Percentiles rank a stretch among this genome's conserved stretches.
Evolutionary conservation across 1,140 invertebrate genomes (phyloP).

Genomic region (Periplaneta americana): DNA sequence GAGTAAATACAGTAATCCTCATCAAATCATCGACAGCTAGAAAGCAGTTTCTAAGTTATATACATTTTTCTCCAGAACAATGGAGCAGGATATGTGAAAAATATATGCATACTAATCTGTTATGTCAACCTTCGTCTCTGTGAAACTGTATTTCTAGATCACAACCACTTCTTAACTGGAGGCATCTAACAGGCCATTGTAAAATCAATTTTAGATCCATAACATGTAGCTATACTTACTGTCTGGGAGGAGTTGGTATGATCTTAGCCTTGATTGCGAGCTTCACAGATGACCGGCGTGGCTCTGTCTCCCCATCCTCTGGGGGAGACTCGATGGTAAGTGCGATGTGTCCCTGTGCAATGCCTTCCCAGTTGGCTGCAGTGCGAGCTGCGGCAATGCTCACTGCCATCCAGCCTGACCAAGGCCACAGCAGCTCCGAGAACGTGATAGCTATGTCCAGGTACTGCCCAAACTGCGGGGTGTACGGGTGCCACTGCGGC

Average conservation of each 20-base stretch:
- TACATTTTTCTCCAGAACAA: too few relatives aligned
- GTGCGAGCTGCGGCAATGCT: slow-evolving; percentile 57
- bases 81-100: too few relatives aligned
- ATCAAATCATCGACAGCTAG: too few relatives aligned
- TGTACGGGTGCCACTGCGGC: slow-evolving; percentile 86
- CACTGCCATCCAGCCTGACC: slow-evolving; percentile 92
- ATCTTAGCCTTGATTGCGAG: slow-evolving; percentile 69
- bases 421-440: slow-evolving; percentile 89
- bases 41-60: too few relatives aligned
- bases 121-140: too few relatives aligned
- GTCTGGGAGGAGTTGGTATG: slow-evolving; percentile 66
- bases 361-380: slow-evolving; percentile 70
- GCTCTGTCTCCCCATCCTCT: slow-evolving; percentile 55
- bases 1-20: too few relatives aligned
- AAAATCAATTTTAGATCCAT: too few relatives aligned
- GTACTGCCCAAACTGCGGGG: slow-evolving; percentile 43
- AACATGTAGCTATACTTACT: too few relatives aligned
- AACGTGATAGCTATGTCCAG: slow-evolving; percentile 69
- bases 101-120: too few relatives aligned
- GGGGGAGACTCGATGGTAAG: slow-evolving; percentile 78
- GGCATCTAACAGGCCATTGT: too few relatives aligned
- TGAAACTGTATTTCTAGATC: too few relatives aligned
- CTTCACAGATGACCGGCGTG: slow-evolving; percentile 64
- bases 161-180: too few relatives aligned
- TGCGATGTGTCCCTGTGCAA: slow-evolving; percentile 77